Evolutionary conservation across 2,888 invertebrate genomes (phyloP), one percentile per base, ranked within the genome.

Genomic region (Thumatha senex): DNA sequence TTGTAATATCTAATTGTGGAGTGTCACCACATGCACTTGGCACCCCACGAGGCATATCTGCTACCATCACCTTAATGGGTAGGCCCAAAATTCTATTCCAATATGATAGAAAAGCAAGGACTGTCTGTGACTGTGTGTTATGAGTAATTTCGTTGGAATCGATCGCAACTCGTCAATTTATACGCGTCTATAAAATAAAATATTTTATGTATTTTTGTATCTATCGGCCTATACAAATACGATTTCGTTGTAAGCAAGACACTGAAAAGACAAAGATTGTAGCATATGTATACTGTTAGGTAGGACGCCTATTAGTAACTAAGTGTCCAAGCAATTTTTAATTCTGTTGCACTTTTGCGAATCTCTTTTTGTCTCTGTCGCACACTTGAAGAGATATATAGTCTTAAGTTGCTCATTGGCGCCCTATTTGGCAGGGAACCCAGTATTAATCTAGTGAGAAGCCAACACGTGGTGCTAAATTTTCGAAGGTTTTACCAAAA

Each of bases 381-480:
- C 18, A 24, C 18, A 4, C 5, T 24, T 4, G 18, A 24, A 4
- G 18, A 24, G 18, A 24, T 24, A 2, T 24, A 24, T 4, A 5
- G n/a, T n/a, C n/a, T 5, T 4, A 24, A 24, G 18, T 24, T n/a
- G n/a, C n/a, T n/a, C n/a, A n/a, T n/a, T 24, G 18, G 18, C 18
- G 18, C 18, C 18, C 18, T 24, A 24, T 24, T 4, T 4, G 5
- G 61, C 52, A 57, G 53, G 53, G 61, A 58, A 74, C 64, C 68
- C 76, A 81, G 76, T 78, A 82, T 80, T 80, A 71, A 11, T 31
- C 8, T 83, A 82, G 85, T 86, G 80, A 83, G 86, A 87, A 85
- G 86, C 89, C 87, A 87, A 89, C 69, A 76, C 76, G 83, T 90
- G 90, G 90, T 91, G 90, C 90, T 91, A 91, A 87, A 89, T 89